Base-by-base conservation (phyloP, 2,797 vertebrate genomes). In the Acanthiza pusilla region DNA sequence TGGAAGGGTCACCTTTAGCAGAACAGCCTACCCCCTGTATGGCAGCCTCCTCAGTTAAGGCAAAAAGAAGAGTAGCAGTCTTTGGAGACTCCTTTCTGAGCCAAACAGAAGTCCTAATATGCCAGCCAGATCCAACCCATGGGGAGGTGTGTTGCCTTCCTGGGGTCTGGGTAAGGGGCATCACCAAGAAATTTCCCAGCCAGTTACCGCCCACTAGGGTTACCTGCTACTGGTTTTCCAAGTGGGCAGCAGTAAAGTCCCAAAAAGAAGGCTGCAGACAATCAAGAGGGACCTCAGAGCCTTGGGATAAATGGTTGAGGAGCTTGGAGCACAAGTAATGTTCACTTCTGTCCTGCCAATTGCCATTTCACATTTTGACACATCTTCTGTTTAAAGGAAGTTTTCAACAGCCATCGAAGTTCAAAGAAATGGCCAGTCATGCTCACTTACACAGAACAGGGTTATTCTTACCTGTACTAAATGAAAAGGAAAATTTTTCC, bases 1-100 rank as follows among this genome's bases (percentile, higher is more conserved):
- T 72, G 43, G 10, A 32, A 57, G 21, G 4, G 43, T 79, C 38
- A 51, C 16, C 43, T n/a, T 3, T 0, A 1, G 16, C 32, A 50
- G 36, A 51, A 29, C 18, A 50, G 13, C 18, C 50, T 32, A 12
- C 12, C 29, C 29, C 2, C 13, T 23, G 10, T 16, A 27, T 23
- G 36, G 36, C 43, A 63, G 2, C 22, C 40, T 48, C 42, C 57
- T 38, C 51, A 65, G 27, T 43, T 29, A 38, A 72, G 36, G 32
- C 4, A 43, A 58, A 72, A 57, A n/a, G 13, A 38, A 57, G 16
- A 36, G 19, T 11, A 65, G 7, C 7, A n/a, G 22, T 29, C 32
- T 20, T 32, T 55, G 36, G 4, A 63, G 42, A 11, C 10, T 63
- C 27, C 42, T 22, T 71, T 55, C 51, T 71, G 58, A 50, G 7